Base-by-base conservation (phyloP, 2,113 vertebrate genomes). In the Anser cygnoides region DNA sequence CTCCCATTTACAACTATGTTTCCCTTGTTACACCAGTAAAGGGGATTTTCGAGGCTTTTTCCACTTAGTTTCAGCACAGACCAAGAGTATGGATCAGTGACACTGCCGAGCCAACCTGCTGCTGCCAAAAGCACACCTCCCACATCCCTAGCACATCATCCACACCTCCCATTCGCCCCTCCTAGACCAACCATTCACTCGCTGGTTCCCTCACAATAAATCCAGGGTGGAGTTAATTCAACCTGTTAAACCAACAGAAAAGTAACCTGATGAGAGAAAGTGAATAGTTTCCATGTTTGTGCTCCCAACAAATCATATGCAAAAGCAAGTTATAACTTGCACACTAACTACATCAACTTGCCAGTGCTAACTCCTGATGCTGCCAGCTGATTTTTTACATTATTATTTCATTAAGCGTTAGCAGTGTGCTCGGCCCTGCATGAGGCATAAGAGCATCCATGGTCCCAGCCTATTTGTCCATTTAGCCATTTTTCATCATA, bases 401-500 rank as follows among this genome's bases (percentile, higher is more conserved):
- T 16, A 46, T 79, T 92, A 39, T 55, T 90, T 95, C 74, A 92
- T 75, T 87, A 91, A 77, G 44, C 2, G 11, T 52, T 82, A 89
- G 18, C 54, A 65, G 23, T 6, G 29, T 68, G 20, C 39, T 89
- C 46, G 46, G 86, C 57, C 57, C 68, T 84, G 78, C 33, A 23
- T n/a, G 31, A 92, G 65, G 76, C 80, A 94, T 49, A 76, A 72
- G 41, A 82, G 54, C 66, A 93, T 87, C n/a, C 74, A 54, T 0
- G 0, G 62, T 58, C 44, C 54, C 80, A 87, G 54, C 58, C 87
- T 87, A 83, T 94, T 94, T 94, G 67, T 73, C 74, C 77, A 93
- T 78, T 92, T 93, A 95, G 58, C 55, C 28, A 91, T 94, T 95
- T 93, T 94, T 96, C 77, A 89, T 92, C 80, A 52, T 41, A 93